Evolutionary conservation across 2,113 vertebrate species (phyloP).

Genomic region (Tapirus terrestris): DNA sequence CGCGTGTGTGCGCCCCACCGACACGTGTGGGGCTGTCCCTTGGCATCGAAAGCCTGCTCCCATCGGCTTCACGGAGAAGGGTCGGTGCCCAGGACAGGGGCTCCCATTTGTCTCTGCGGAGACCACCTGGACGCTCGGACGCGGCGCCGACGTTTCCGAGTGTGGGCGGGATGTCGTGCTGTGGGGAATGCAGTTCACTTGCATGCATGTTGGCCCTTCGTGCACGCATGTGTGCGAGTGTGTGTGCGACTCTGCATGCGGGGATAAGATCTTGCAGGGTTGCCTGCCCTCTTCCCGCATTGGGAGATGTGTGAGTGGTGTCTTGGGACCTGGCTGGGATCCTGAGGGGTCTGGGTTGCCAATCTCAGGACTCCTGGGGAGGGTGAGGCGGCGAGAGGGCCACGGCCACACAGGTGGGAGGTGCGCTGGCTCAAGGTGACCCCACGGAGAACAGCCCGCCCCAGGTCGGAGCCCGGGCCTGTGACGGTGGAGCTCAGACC

Average conservation of each 20-base stretch:
- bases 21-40: not conserved
- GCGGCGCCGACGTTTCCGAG: rapidly evolving
- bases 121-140: rapidly evolving
- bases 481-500: not conserved
- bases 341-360: not conserved
- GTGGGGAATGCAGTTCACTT: not conserved
- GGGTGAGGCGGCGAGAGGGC: not conserved
- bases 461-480: not conserved
- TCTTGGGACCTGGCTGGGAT: not conserved
- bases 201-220: rapidly evolving
- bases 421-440: not conserved
- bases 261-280: no score
- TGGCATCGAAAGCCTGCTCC: rapidly evolving
- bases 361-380: not conserved
- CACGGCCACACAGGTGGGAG: rapidly evolving
- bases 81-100: rapidly evolving
- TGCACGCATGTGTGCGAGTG: rapidly evolving
- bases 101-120: rapidly evolving
- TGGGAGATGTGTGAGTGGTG: not conserved
- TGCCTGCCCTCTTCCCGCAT: not conserved
- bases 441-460: rapidly evolving
- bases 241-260: rapidly evolving
- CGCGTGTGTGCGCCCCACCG: rapidly evolving
- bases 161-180: not conserved
- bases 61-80: rapidly evolving